Conservation (phyloP, 2,888 invertebrate species). For the Branchellion lobata region DNA sequence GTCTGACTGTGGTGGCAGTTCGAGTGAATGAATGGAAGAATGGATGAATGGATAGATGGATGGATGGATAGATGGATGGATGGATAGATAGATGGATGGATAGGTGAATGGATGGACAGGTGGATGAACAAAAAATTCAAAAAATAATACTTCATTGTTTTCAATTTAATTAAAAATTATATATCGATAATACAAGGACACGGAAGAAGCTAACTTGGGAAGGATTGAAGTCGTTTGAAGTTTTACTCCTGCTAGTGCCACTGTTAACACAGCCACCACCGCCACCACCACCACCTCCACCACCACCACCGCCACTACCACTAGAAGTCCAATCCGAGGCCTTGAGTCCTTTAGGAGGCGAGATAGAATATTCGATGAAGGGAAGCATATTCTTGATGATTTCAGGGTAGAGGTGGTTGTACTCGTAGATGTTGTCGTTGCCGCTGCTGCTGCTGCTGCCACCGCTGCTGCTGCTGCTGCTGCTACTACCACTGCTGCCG, state of each 20-base stretch:
- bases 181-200: too few relatives aligned
- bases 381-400: slow-evolving; percentile 62
- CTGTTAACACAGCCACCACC: too few relatives aligned
- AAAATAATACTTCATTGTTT: too few relatives aligned
- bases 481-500: background rate
- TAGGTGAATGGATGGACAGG: too few relatives aligned
- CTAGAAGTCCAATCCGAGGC: too few relatives aligned
- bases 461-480: background rate
- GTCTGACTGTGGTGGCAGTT: background rate
- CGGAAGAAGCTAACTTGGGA: background rate
- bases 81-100: too few relatives aligned
- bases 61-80: background rate
- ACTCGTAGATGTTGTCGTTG: slow-evolving; percentile 66
- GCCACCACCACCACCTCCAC: too few relatives aligned
- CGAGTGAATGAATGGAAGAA: background rate
- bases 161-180: too few relatives aligned
- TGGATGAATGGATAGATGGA: background rate
- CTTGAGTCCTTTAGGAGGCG: too few relatives aligned
- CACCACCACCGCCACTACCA: too few relatives aligned
- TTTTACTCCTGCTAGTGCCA: background rate
- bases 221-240: background rate
- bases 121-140: too few relatives aligned
- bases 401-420: slow-evolving; percentile 62
- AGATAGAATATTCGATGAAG: slow-evolving; percentile 70
- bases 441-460: slow-evolving; percentile 54